These are phyloP conservation scores for Plecotus auritus DNA, from an alignment of 2,113 vertebrate species.

Conservation along the genomic window DNA sequence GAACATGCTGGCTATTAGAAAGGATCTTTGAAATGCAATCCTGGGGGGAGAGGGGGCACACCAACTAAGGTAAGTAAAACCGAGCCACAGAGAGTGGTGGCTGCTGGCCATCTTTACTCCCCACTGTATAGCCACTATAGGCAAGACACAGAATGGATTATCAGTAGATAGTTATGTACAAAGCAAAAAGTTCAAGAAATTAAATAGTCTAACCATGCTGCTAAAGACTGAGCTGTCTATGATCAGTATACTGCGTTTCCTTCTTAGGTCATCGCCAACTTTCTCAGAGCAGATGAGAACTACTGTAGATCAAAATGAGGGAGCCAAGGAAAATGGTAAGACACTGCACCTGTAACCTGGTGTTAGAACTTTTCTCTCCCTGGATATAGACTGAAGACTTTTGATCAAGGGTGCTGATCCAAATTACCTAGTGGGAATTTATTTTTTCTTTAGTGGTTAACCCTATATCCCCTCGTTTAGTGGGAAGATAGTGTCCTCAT, in stretches of 20 bases:
- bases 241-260: not conserved
- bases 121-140: not conserved
- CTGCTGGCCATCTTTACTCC: not conserved
- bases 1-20: not conserved
- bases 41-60: not conserved
- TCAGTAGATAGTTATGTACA: not conserved
- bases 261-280: not conserved
- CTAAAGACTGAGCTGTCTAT: not conserved
- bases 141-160: not conserved
- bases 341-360: not conserved
- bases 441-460: not conserved
- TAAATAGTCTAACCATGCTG: not conserved
- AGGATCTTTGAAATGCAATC: not conserved
- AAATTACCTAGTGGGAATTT: not conserved
- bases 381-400: not conserved
- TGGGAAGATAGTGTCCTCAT: not conserved
- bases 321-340: not conserved
- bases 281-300: not conserved
- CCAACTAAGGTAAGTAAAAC: not conserved
- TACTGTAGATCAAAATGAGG: not conserved
- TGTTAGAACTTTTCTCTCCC: not conserved
- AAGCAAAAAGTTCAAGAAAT: not conserved
- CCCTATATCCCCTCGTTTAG: not conserved
- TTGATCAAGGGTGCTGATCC: not conserved
- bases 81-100: not conserved